These are phyloP conservation scores for Kryptolebias ocellatus DNA, from an alignment of 2,797 vertebrate genomes.

Conservation along the genomic window DNA sequence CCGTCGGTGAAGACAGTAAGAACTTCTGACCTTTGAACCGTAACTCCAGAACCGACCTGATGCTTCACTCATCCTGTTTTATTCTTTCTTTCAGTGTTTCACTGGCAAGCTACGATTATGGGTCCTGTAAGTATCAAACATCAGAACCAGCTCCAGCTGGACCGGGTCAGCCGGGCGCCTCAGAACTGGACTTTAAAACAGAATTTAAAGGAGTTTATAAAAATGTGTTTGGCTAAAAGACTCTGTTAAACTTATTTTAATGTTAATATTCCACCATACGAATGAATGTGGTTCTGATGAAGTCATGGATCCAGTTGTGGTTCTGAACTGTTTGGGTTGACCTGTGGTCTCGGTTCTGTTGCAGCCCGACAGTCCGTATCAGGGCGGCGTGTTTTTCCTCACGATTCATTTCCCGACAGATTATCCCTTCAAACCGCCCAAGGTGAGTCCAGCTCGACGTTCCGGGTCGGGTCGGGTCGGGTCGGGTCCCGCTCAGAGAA, in stretches of 20 bases:
- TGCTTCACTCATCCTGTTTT: background rate
- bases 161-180: background rate
- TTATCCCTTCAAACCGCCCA: conserved; percentile 87
- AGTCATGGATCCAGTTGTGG: background rate
- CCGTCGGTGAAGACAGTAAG: conserved; percentile 97
- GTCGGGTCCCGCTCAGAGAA: no score
- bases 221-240: no score
- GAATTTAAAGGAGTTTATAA: no score
- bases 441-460: conserved; percentile 65
- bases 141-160: background rate
- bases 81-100: conserved; percentile 78
- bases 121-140: conserved; percentile 78
- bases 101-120: conserved; percentile 97
- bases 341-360: background rate
- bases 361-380: conserved; percentile 85
- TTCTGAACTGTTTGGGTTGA: background rate
- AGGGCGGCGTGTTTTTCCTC: conserved; percentile 86
- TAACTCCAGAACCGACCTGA: background rate
- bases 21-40: background rate
- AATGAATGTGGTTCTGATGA: no score
- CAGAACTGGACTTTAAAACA: no score
- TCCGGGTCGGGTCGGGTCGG: no score
- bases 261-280: no score
- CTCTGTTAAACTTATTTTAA: no score
- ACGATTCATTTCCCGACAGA: conserved; percentile 87